Evolutionary conservation across 1,140 invertebrate genomes (phyloP).

Genomic region (Pentalonia nigronervosa): DNA sequence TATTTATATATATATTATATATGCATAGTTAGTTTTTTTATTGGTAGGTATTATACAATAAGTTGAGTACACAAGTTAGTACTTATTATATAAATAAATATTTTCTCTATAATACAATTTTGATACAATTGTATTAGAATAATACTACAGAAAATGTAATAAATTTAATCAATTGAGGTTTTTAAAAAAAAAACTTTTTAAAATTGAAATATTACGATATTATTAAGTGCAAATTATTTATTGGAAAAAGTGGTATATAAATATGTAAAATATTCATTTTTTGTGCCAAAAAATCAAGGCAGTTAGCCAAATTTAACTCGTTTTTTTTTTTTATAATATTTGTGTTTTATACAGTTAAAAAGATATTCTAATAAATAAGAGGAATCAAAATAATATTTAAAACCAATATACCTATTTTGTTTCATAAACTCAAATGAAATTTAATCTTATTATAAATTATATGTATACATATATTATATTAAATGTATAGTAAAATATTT

Average conservation of each 20-base stretch:
- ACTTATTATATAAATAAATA: background rate
- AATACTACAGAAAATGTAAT: background rate
- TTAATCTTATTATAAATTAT: too few relatives aligned
- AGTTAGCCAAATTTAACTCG: slow-evolving; percentile 13
- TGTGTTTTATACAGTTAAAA: background rate
- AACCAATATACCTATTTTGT: background rate
- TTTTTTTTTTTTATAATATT: background rate
- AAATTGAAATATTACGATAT: background rate
- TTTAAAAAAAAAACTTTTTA: background rate
- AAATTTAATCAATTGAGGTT: background rate
- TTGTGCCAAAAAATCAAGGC: slow-evolving; percentile 29
- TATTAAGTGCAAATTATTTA: slow-evolving; percentile 27
- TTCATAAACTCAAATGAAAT: background rate
- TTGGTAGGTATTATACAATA: background rate
- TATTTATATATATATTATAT: too few relatives aligned
- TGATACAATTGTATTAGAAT: background rate
- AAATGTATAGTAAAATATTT: background rate
- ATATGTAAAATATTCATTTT: background rate
- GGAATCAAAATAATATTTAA: background rate
- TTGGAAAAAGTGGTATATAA: slow-evolving; percentile 4
- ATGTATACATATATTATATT: background rate
- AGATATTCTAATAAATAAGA: background rate
- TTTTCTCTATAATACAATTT: background rate
- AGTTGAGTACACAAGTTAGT: too few relatives aligned
- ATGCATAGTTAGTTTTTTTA: background rate